Evolutionary conservation across 1,140 invertebrate genomes (phyloP).

Genomic region (Lucilia sericata): DNA sequence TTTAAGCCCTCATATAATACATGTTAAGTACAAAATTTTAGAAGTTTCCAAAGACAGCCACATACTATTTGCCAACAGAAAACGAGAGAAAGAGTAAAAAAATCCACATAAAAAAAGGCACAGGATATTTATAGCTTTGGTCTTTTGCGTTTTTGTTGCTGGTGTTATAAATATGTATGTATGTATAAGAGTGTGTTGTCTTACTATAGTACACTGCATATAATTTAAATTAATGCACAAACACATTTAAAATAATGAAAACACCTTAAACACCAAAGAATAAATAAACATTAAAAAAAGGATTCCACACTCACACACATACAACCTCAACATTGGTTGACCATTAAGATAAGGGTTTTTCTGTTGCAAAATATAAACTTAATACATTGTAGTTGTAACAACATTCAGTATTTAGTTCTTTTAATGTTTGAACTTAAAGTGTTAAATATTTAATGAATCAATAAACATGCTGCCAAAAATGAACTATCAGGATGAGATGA

Average conservation of each 20-base stretch:
- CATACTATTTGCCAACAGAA: not conserved
- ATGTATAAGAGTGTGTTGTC: not conserved
- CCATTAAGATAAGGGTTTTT: not conserved
- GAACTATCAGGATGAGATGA: too few species aligned
- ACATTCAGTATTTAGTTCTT: not conserved
- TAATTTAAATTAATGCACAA: conserved; percentile 41
- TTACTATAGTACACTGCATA: not conserved
- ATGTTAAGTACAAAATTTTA: conserved; percentile 34
- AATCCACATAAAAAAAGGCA: not conserved
- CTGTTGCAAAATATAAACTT: not conserved
- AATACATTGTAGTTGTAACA: not conserved
- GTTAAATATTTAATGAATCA: not conserved
- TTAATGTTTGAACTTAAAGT: not conserved
- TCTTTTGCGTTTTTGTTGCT: not conserved
- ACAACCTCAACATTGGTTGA: not conserved
- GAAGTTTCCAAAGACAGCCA: not conserved
- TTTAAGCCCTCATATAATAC: conserved; percentile 40
- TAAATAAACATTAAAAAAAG: not conserved
- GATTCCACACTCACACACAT: not conserved
- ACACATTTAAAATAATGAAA: conserved; percentile 43
- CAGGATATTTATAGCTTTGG: conserved; percentile 13
- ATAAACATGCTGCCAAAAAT: not conserved
- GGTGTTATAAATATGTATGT: not conserved
- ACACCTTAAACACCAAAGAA: conserved; percentile 17
- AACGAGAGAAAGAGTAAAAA: not conserved